Base-by-base conservation (phyloP, 1,140 invertebrate genomes). In the Psilanteris sp. region DNA sequence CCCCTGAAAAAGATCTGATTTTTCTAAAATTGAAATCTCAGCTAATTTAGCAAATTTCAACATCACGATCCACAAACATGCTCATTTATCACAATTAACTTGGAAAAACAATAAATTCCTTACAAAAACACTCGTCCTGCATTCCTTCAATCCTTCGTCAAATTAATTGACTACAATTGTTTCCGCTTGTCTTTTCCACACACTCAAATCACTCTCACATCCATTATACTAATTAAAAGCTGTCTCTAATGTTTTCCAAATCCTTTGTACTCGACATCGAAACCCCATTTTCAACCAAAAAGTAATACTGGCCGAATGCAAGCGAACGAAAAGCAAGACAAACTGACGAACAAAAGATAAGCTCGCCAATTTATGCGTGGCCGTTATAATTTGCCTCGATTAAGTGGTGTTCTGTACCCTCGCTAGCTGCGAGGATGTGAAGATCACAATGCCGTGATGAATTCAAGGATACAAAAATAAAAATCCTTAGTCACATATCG, bases 171-270 rank as follows among this genome's bases (percentile, higher is more conserved):
- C 44, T 50, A 62, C 44, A 32, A 62, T 32, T 50, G 44, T 62
- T 62, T 62, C 44, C 36, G 24, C 36, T 62, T 41, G 59, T 52
- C 59, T 43, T 50, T 24, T 31, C 9, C 57, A 50, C 32, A 44
- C 15, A 32, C 10, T 15, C 26, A 14, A 29, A 7, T 59, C 18
- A 31, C 54, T 34, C 14, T 7, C 32, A 36, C 24, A 11, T 52
- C 59, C 59, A 64, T 64, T 64, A 43, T 27, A 41, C 59, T 52
- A 52, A 64, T 64, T 52, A 52, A 64, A 52, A 52, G 16, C 57
- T 39, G 29, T 34, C 34, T 14, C 24, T 24, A 13, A 31, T 15
- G 44, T 61, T 61, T 46, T 48, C 31, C 10, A 48, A 61, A 46
- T 36, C 24, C 16, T 16, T 10, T 62, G 34, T 18, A 13, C 37